Evolutionary conservation across 2,113 vertebrate genomes (phyloP).

Genomic region (Tympanuchus pallidicinctus): DNA sequence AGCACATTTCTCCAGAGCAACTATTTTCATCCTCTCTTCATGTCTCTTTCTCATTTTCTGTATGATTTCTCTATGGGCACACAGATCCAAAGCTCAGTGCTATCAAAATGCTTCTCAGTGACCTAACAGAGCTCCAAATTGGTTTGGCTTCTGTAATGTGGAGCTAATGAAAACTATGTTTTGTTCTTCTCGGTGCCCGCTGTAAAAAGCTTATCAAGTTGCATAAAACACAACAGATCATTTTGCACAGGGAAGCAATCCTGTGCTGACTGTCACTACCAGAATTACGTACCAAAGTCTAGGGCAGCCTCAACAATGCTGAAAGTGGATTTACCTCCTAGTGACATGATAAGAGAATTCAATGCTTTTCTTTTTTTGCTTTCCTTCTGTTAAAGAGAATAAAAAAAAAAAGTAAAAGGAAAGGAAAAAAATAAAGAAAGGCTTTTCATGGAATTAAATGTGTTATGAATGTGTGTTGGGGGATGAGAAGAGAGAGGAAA

Average conservation of each 20-base stretch:
- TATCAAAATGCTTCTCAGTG: slow-evolving; percentile 15
- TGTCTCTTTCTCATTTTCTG: neutral
- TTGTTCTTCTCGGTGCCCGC: slow-evolving; percentile 4
- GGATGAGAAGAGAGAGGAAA: neutral
- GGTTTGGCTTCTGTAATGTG: neutral
- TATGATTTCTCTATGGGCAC: neutral
- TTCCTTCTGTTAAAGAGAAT: neutral
- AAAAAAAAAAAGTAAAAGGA: neutral
- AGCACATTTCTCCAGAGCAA: neutral
- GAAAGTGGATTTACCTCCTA: slow-evolving; percentile 54
- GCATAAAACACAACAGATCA: neutral
- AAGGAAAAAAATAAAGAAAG: neutral
- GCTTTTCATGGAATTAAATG: slow-evolving; percentile 41
- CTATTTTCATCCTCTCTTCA: neutral
- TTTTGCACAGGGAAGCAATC: neutral
- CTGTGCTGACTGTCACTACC: neutral
- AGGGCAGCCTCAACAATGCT: neutral
- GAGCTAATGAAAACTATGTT: slow-evolving; percentile 15
- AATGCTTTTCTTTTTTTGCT: slow-evolving; percentile 21
- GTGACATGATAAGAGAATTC: slow-evolving; percentile 43
- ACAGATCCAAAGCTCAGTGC: neutral
- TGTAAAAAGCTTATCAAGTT: slow-evolving; percentile 7
- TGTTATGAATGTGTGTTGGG: slow-evolving; percentile 4
- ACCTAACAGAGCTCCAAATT: neutral
- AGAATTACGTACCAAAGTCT: slow-evolving; percentile 23